Evolutionary conservation across 2,113 vertebrate species (phyloP), one percentile per base, ranked within the genome.

Genomic region (Aphelocoma coerulescens): DNA sequence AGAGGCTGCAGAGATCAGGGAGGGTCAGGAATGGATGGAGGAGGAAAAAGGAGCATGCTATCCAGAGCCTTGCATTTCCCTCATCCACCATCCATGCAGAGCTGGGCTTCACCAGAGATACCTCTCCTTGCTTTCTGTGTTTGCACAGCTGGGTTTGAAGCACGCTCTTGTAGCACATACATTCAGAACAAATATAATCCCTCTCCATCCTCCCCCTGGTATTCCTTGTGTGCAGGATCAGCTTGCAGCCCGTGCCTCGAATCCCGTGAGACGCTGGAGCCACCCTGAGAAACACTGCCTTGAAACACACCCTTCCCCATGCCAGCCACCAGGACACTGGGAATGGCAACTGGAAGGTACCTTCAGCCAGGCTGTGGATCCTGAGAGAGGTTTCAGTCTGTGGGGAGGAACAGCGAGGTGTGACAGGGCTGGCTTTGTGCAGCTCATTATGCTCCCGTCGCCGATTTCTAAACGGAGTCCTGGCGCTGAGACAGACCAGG

Each of bases 101-200:
- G 48, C 43, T 77, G 51, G 49, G 17, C 67, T 89, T 41, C 13
- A 48, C 54, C 62, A 57, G 68, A 27, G 58, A 71, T 11, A 11
- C 8, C 78, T 81, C 46, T 95, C 59, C 72, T 85, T 46, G 1
- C 51, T 74, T 1, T 0, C 62, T 85, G 46, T 94, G 89, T 91
- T 95, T 91, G 86, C 80, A 57, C 94, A 94, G 91, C 95, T 96
- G 89, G 11, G 10, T 82, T 83, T 87, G 52, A 72, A 46, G 77
- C 72, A 41, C 0, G 1, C 48, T 88, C 54, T 63, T 33, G 80
- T 39, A 93, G 84, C 95, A 73, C 48, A 79, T 58, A 26, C 41
- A 22, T 62, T 85, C 48, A 65, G 51, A 69, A 61, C 83, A 94
- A 95, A 89, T 81, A n/a, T 74, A 85, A 79, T 71, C 80, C 83